phyloP scores from a whole-genome alignment of 2,797 vertebrate genomes.

The Urosaurus nigricauda region DNA sequence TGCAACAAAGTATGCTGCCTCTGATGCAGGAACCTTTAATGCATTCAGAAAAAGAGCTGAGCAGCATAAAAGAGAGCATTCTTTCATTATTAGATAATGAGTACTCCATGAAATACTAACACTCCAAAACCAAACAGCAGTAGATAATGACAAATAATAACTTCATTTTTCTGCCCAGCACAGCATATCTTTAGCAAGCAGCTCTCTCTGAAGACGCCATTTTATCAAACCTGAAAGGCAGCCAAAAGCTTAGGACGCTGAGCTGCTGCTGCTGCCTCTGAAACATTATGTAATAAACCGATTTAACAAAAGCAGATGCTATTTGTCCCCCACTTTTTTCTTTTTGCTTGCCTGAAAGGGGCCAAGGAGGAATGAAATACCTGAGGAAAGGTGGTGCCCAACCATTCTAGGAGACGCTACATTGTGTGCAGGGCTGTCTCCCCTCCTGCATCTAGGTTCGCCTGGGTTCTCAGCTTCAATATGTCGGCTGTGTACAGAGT shows the following conservation, averaged over 20 bases:
- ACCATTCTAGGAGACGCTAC: conserved; percentile 89
- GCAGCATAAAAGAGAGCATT: conserved; percentile 47
- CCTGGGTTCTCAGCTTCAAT: conserved; percentile 84
- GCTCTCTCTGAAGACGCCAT: conserved; percentile 91
- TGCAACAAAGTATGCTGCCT: conserved; percentile 28
- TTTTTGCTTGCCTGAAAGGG: conserved; percentile 59
- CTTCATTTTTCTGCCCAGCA: conserved; percentile 62
- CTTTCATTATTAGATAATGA: conserved; percentile 43
- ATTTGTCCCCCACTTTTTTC: conserved; percentile 50
- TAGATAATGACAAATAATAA: conserved; percentile 50
- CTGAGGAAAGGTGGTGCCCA: conserved; percentile 89
- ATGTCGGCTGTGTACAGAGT: conserved; percentile 86
- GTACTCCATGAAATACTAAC: conserved; percentile 54
- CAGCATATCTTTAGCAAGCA: conserved; percentile 76
- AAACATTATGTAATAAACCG: conserved; percentile 79
- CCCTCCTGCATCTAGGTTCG: conserved; percentile 75
- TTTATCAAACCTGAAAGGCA: conserved; percentile 89
- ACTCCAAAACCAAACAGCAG: conserved; percentile 60
- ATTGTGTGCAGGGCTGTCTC: conserved; percentile 83
- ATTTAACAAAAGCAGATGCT: conserved; percentile 76
- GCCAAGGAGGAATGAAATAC: conserved; percentile 82
- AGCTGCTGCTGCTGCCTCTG: conserved; percentile 71
- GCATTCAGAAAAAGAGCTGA: conserved; percentile 46
- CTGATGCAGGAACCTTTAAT: conserved; percentile 57
- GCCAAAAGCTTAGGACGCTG: conserved; percentile 80